These are phyloP conservation scores for Patella ulyssiponensis DNA, from an alignment of 2,888 invertebrate species.

Conservation along the genomic window DNA sequence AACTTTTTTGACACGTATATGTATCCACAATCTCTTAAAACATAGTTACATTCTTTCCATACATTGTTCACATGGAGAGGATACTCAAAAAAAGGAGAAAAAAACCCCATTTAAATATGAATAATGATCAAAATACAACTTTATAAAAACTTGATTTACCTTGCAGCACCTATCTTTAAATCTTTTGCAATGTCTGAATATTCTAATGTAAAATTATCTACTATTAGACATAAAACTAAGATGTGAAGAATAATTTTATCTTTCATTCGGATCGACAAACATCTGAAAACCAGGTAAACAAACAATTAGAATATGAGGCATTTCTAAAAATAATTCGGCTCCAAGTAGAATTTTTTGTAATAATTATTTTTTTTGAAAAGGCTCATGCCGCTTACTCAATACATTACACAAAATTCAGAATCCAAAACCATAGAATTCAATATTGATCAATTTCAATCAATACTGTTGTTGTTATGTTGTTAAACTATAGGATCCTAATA, in stretches of 20 bases:
- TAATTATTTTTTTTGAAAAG: too few species aligned
- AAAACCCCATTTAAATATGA: neutral
- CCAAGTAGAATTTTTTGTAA: too few species aligned
- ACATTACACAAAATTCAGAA: too few species aligned
- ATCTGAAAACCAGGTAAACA: slow-evolving; percentile 41
- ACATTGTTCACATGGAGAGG: too few species aligned
- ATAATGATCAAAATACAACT: neutral
- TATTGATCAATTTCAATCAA: too few species aligned
- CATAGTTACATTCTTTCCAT: too few species aligned
- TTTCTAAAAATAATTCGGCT: neutral
- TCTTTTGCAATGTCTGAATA: slow-evolving; percentile 44
- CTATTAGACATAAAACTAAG: slow-evolving; percentile 54
- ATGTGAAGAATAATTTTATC: slow-evolving; percentile 57
- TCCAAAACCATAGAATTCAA: too few species aligned
- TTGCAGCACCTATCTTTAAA: slow-evolving; percentile 44
- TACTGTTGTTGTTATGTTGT: too few species aligned
- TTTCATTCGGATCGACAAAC: slow-evolving; percentile 52
- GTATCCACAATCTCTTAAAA: too few species aligned
- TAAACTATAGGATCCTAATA: too few species aligned
- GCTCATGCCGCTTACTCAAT: too few species aligned
- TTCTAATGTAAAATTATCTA: slow-evolving; percentile 53
- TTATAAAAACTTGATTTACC: slow-evolving; percentile 29
- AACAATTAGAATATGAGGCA: neutral
- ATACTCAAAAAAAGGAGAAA: neutral
- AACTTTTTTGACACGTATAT: too few species aligned